Conservation (phyloP, 1,140 invertebrate genomes). For the Branchinecta lindahli region DNA sequence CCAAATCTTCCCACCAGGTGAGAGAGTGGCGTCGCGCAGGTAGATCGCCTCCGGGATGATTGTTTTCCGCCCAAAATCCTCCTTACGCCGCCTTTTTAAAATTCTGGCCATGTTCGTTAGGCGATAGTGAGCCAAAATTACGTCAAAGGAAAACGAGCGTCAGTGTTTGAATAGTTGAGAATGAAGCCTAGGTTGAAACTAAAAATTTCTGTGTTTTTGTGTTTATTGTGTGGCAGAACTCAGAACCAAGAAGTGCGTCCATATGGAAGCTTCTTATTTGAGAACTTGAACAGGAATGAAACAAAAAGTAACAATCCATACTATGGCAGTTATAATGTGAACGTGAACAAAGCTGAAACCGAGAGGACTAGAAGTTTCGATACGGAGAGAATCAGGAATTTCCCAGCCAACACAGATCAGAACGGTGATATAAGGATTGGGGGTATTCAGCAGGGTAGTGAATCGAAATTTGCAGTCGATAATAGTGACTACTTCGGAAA, state of each 20-base stretch:
- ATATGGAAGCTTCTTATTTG: neutral
- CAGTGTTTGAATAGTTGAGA: neutral
- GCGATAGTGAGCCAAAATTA: neutral
- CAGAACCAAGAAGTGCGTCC: neutral
- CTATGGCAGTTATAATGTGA: slow-evolving; percentile 6
- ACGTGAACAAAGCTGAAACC: neutral
- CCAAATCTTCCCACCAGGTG: neutral
- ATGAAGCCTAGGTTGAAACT: neutral
- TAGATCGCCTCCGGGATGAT: neutral
- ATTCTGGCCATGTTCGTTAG: neutral
- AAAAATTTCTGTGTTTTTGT: neutral
- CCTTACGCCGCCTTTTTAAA: neutral
- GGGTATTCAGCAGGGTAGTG: neutral
- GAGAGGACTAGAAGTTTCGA: neutral
- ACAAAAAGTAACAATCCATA: neutral
- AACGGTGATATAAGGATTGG: neutral
- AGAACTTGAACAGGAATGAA: neutral
- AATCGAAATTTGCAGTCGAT: slow-evolving; percentile 4
- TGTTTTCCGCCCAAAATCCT: neutral
- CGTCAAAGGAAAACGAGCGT: neutral
- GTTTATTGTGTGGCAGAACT: neutral
- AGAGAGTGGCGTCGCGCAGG: neutral
- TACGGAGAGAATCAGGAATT: neutral
- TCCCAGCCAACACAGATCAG: neutral
- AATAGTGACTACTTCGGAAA: slow-evolving; percentile 6